A percentile compares a stretch with the other conserved stretches of the same genome.
These are phyloP conservation scores for Syrmaticus mikado DNA, from an alignment of 2,113 vertebrate genomes.

Conservation along the genomic window DNA sequence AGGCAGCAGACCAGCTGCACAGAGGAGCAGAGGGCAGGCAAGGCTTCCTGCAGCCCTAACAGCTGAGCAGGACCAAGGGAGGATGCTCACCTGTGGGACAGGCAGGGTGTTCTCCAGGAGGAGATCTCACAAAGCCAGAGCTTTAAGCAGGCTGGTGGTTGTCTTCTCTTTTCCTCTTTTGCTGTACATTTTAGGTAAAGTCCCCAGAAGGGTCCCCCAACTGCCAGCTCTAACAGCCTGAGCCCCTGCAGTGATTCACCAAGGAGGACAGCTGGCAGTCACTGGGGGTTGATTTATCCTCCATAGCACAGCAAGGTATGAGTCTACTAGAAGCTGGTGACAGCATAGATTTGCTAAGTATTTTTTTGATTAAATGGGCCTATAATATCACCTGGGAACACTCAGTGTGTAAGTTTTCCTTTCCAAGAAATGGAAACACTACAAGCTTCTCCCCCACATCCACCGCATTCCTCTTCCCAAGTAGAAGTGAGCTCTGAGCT, in stretches of 20 bases:
- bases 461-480: neutral
- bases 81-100: fast-evolving
- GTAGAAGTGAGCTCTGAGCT: neutral
- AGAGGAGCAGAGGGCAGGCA: neutral
- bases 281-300: neutral
- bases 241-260: neutral
- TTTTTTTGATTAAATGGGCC: neutral
- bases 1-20: conserved; percentile 46
- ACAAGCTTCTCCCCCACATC: neutral
- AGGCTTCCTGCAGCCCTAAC: conserved; percentile 4
- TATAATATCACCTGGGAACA: neutral
- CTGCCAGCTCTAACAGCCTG: neutral
- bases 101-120: neutral
- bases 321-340: neutral
- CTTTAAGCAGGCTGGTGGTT: neutral
- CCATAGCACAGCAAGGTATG: fast-evolving
- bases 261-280: neutral
- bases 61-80: neutral
- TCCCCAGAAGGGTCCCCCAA: neutral
- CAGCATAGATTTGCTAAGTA: neutral
- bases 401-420: neutral
- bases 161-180: neutral
- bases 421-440: neutral
- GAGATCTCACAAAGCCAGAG: neutral
- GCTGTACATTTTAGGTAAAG: neutral